Base-by-base conservation (phyloP, 2,113 vertebrate genomes). In the Aix galericulata region DNA sequence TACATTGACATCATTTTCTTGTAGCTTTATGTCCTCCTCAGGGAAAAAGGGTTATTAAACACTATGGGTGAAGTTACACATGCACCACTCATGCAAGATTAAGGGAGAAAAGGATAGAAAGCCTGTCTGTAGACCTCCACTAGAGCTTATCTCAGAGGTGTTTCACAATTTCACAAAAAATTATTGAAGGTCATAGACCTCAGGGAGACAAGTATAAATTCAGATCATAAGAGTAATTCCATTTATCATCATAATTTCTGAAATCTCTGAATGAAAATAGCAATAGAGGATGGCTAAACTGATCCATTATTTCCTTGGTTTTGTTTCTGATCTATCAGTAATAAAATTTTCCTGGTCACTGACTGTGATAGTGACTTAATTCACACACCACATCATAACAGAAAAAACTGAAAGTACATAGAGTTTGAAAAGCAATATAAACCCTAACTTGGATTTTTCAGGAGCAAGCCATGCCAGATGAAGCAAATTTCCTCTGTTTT, bases 41-140 rank as follows among this genome's bases (percentile, higher is more conserved):
- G 36, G 64, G 90, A 69, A 73, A 18, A 62, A 69, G 10, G 27
- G 5, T 92, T 71, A 72, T 84, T 77, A 81, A 88, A 52, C 81
- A 38, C 10, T 53, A 18, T 20, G 69, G 12, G 16, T 86, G 38
- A 77, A 86, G 36, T 27, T 92, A 13, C 29, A 44, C 13, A 14
- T 22, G 18, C 68, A 36, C 6, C 13, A 38, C 13, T 74, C 3
- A 40, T 2, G 27, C 23, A 74, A 22, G 8, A 67, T 62, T 86
- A 67, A 62, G 11, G 20, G 34, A 82, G 6, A 89, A 27, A 44
- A 82, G 15, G 6, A 20, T 55, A 69, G 48, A 58, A 79, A 66
- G 26, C 58, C 55, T 81, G n/a, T 26, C 10, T 5, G 4, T 82
- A 44, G 50, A 62, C 11, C 25, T 58, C 55, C 55, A 20, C 14